Conservation (phyloP, 2,888 invertebrate genomes). For the Hemaris fuciformis region DNA sequence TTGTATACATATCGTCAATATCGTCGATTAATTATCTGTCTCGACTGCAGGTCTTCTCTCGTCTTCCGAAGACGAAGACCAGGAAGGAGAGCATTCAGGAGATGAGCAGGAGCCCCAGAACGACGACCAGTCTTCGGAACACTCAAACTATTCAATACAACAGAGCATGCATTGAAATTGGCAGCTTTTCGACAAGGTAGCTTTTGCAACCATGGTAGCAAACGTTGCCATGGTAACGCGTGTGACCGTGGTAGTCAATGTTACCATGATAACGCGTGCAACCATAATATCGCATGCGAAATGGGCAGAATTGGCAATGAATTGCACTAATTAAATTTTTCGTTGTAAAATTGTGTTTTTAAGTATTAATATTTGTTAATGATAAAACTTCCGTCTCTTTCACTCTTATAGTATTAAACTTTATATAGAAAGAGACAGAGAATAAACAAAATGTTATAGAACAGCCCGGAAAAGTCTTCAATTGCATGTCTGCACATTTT, state of each 20-base stretch:
- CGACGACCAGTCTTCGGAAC: conserved; percentile 54
- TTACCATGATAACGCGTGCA: not conserved
- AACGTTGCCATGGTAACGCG: not conserved
- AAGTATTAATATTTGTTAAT: not conserved
- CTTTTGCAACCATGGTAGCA: not conserved
- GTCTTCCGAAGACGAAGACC: conserved; percentile 83
- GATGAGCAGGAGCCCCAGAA: conserved; percentile 77
- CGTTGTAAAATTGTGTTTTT: not conserved
- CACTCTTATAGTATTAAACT: too few relatives aligned
- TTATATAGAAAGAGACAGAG: too few relatives aligned
- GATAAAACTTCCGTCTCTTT: too few relatives aligned
- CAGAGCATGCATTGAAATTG: conserved; percentile 52
- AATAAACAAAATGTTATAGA: too few relatives aligned
- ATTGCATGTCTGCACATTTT: not conserved
- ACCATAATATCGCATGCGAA: not conserved
- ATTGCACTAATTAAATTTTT: not conserved
- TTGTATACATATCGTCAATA: too few relatives aligned
- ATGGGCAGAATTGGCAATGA: not conserved
- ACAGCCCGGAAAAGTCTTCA: too few relatives aligned
- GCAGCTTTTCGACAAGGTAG: not conserved
- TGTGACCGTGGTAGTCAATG: not conserved
- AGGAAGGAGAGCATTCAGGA: conserved; percentile 81
- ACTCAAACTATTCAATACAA: conserved; percentile 47
- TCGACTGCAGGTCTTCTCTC: conserved; percentile 77
- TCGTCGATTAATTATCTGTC: too few relatives aligned